A percentile compares a stretch with the other conserved stretches of the same genome.
Evolutionary conservation across 2,797 vertebrate genomes (phyloP).

Genomic region (Mycteria americana): DNA sequence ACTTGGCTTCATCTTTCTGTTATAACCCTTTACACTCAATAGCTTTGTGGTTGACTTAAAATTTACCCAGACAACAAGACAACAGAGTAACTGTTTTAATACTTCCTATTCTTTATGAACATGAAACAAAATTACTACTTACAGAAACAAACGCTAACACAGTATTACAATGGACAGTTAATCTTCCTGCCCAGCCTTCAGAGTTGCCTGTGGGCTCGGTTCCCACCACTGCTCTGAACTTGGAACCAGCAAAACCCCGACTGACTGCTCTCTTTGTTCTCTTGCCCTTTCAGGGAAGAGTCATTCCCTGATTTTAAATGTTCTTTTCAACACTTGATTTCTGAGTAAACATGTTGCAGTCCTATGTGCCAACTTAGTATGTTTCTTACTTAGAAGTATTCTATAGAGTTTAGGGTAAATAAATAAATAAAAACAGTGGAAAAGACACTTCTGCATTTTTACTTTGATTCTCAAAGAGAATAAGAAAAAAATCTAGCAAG

Average conservation of each 20-base stretch:
- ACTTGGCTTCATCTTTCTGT: neutral
- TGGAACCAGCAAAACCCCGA: neutral
- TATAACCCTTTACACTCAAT: neutral
- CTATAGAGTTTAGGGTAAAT: neutral
- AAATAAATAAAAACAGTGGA: neutral
- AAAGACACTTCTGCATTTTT: neutral
- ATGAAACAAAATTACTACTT: neutral
- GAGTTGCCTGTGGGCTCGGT: neutral
- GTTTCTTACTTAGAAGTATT: neutral
- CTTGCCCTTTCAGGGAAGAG: neutral
- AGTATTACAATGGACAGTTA: neutral
- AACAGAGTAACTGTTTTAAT: neutral
- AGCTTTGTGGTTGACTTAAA: neutral
- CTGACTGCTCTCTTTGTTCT: neutral
- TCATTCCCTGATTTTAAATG: neutral
- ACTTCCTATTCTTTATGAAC: neutral
- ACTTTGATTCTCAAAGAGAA: neutral
- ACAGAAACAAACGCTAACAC: neutral
- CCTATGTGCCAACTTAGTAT: neutral
- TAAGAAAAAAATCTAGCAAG: neutral
- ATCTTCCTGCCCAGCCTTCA: neutral
- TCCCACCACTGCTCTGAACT: neutral
- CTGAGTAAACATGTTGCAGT: neutral
- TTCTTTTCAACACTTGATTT: neutral
- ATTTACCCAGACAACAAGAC: neutral